Evolutionary conservation across 2,113 vertebrate species (phyloP).

Genomic region (Balaenoptera acutorostrata): DNA sequence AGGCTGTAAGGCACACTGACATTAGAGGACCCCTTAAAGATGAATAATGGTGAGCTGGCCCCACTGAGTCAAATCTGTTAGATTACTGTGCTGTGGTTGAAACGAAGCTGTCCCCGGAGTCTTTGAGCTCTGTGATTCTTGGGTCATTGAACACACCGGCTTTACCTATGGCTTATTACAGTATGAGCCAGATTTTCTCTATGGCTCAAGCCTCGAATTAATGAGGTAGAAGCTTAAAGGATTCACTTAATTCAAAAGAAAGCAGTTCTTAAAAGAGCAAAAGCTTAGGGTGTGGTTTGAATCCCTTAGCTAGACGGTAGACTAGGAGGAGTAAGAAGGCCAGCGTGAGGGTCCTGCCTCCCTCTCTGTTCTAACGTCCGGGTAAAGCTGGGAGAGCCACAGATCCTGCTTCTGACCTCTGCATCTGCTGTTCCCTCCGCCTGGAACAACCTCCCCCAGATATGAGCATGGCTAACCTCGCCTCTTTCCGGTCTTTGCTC

Average conservation of each 20-base stretch:
- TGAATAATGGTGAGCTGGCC: not conserved
- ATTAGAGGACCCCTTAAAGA: not conserved
- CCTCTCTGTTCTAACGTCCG: not conserved
- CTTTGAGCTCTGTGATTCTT: not conserved
- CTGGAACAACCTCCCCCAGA: not conserved
- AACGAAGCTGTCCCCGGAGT: not conserved
- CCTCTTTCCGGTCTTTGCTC: not conserved
- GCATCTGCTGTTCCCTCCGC: not conserved
- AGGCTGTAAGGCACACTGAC: not conserved
- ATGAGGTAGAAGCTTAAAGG: not conserved
- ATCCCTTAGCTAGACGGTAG: not conserved
- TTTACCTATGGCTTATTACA: not conserved
- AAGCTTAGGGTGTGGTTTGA: not conserved
- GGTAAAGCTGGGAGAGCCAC: accelerated
- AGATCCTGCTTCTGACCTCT: not conserved
- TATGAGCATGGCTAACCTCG: not conserved
- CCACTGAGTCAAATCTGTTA: not conserved
- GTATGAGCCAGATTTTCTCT: not conserved
- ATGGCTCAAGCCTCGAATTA: not conserved
- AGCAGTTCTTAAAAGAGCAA: not conserved
- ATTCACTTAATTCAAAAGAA: not conserved
- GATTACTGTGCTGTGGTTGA: not conserved
- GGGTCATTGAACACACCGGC: not conserved
- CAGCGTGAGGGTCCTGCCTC: not conserved
- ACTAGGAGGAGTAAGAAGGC: not conserved